phyloP scores from a whole-genome alignment of 2,888 invertebrate genomes.

The Nomada hirtipes region DNA sequence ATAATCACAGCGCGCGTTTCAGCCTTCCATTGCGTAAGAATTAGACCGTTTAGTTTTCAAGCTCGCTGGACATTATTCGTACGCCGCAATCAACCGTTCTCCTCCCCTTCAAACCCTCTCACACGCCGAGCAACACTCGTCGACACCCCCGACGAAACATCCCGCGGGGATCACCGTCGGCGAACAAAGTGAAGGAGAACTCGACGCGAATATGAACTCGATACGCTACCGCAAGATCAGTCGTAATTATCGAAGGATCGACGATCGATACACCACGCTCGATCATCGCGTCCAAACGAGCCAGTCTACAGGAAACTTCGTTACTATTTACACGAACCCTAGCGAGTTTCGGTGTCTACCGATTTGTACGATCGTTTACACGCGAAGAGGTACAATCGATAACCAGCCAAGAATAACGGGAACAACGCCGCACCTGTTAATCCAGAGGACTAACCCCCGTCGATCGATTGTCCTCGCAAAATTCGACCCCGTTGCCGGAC shows the following conservation, averaged over 20 bases:
- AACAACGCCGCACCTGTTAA: conserved; percentile 40
- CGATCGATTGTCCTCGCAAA: conserved; percentile 73
- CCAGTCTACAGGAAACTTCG: conserved; percentile 42
- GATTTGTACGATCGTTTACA: conserved; percentile 62
- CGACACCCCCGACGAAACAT: too few species aligned
- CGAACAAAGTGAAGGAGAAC: too few species aligned
- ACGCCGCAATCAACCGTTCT: not conserved
- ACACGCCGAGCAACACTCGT: not conserved
- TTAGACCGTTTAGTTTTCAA: conserved; percentile 67
- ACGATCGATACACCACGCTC: not conserved
- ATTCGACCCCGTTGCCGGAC: conserved; percentile 50
- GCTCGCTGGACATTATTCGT: conserved; percentile 37
- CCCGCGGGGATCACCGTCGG: too few species aligned
- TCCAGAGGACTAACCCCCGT: conserved; percentile 51
- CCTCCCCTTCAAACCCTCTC: not conserved
- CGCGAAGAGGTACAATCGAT: conserved; percentile 51
- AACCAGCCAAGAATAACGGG: conserved; percentile 28
- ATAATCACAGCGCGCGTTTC: conserved; percentile 81
- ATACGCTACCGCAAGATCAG: too few species aligned
- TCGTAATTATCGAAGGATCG: too few species aligned
- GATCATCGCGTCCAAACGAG: conserved; percentile 35
- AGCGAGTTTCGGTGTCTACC: conserved; percentile 50
- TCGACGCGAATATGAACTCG: too few species aligned
- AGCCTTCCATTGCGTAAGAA: conserved; percentile 76
- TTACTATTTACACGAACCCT: conserved; percentile 59